A percentile compares a stretch with the other conserved stretches of the same genome.
Conservation (phyloP, 37 sponge, comb jelly and placozoan species). For the Spongilla lacustris region DNA sequence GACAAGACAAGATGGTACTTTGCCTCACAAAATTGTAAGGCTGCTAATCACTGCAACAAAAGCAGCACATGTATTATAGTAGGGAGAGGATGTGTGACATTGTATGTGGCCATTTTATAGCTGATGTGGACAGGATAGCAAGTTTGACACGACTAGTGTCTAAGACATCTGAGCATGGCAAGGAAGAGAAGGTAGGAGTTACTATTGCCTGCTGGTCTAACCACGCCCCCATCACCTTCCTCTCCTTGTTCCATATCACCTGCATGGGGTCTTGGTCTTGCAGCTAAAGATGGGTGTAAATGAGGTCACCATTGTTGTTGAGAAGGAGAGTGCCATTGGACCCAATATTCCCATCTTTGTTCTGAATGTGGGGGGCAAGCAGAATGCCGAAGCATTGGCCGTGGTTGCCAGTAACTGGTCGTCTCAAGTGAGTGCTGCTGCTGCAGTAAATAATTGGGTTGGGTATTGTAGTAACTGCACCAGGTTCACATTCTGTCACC, state of each 20-base stretch:
- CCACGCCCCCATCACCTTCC: not conserved
- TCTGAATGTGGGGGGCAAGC: slow-evolving; percentile 51
- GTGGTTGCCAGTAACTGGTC: not conserved
- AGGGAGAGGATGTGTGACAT: no score
- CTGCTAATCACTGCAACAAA: not conserved
- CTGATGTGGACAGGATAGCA: not conserved
- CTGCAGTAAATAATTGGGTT: no score
- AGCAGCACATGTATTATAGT: no score
- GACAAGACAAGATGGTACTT: not conserved
- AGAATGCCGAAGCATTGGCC: not conserved
- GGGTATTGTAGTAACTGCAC: no score
- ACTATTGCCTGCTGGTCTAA: not conserved
- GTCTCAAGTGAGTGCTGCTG: not conserved
- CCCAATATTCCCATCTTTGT: slow-evolving; percentile 21
- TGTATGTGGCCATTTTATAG: no score
- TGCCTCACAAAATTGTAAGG: not conserved
- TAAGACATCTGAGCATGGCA: not conserved
- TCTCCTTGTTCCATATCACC: not conserved
- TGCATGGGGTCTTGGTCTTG: not conserved
- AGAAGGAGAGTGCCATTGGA: slow-evolving; percentile 19
- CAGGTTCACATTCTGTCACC: no score
- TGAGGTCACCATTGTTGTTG: slow-evolving; percentile 3
- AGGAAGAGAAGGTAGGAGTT: not conserved
- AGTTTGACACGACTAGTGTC: not conserved
- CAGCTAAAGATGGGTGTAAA: slow-evolving; percentile 21